Conservation (phyloP, 2,113 vertebrate genomes). For the Tyto alba region DNA sequence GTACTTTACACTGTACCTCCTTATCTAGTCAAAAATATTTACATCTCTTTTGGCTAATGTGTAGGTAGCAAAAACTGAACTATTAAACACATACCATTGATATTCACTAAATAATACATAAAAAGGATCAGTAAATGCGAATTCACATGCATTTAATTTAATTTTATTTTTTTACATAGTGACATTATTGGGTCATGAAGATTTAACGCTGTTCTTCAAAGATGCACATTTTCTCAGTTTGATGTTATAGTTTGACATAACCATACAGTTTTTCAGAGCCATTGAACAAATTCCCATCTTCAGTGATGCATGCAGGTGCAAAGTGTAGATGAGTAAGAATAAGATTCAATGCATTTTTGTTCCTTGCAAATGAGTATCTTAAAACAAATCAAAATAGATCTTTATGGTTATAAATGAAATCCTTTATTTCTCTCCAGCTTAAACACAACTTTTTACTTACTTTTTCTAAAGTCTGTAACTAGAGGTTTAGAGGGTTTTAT, state of each 20-base stretch:
- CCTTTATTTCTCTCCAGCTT: constrained; percentile 34
- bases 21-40: constrained; percentile 82
- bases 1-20: constrained; percentile 75
- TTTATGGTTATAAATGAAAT: constrained; percentile 12
- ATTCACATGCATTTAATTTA: constrained; percentile 85
- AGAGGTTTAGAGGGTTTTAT: constrained; percentile 25
- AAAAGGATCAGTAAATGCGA: constrained; percentile 78
- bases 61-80: constrained; percentile 80
- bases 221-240: constrained; percentile 17
- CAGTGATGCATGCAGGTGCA: constrained; percentile 53
- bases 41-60: constrained; percentile 80
- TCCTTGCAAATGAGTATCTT: not conserved
- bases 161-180: constrained; percentile 68
- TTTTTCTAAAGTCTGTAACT: constrained; percentile 11
- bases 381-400: constrained; percentile 11
- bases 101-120: constrained; percentile 81
- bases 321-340: constrained; percentile 26
- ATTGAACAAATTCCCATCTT: constrained; percentile 31
- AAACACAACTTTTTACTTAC: not conserved
- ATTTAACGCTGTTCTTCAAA: constrained; percentile 43
- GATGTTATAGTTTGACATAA: not conserved
- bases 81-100: constrained; percentile 83
- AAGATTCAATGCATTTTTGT: not conserved
- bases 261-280: constrained; percentile 10
- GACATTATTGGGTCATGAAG: constrained; percentile 57